These are phyloP conservation scores for Ceyx melanurus DNA, from an alignment of 2,113 vertebrate species.

Conservation along the genomic window DNA sequence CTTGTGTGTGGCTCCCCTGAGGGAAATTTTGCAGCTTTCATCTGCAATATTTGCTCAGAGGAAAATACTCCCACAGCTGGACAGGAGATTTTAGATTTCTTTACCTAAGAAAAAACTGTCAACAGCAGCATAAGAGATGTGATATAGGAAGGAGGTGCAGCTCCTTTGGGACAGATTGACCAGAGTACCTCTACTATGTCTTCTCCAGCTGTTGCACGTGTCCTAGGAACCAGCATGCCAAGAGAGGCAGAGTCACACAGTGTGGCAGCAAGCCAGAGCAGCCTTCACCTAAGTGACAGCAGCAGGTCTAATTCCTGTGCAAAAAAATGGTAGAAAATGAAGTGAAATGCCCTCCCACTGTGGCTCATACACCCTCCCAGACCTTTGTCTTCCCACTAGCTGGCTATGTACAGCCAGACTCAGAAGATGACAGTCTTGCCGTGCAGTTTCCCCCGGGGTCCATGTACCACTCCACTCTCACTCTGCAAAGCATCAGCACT, in stretches of 20 bases:
- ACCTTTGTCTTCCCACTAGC: neutral
- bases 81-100: neutral
- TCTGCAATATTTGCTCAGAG: neutral
- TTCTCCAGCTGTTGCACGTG: neutral
- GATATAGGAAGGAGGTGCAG: neutral
- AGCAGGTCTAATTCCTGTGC: neutral
- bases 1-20: neutral
- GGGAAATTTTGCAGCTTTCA: neutral
- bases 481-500: neutral
- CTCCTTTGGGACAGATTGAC: neutral
- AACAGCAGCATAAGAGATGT: neutral
- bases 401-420: fast-evolving
- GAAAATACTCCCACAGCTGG: neutral
- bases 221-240: neutral
- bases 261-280: neutral
- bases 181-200: neutral
- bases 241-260: neutral
- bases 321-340: neutral
- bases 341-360: neutral
- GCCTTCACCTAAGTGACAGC: neutral
- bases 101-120: neutral
- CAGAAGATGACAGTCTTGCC: neutral
- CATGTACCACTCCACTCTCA: neutral
- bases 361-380: neutral
- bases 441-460: neutral